A percentile compares a stretch with the other conserved stretches of the same genome.
phyloP scores from a whole-genome alignment of 2,113 vertebrate genomes.

The Spilogale gracilis region DNA sequence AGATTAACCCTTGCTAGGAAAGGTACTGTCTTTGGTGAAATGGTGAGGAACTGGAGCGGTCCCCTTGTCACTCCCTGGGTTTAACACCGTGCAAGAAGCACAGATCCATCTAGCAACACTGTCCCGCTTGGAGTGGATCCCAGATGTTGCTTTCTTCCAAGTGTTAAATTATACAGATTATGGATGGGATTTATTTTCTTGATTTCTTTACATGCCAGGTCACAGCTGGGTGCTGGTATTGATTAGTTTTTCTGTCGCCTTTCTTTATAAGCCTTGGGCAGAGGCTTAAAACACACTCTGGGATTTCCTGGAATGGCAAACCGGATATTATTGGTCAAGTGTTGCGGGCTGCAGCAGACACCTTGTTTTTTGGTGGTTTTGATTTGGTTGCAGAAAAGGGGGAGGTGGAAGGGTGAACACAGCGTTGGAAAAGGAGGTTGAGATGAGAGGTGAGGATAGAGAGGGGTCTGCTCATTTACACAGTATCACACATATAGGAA shows the following conservation, averaged over 20 bases:
- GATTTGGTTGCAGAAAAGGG: conserved; percentile 50
- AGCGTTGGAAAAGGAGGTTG: conserved; percentile 14
- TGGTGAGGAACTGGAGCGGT: background rate
- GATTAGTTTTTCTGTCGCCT: conserved; percentile 78
- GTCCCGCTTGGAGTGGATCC: conserved; percentile 82
- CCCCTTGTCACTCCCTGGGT: background rate
- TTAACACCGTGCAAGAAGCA: background rate
- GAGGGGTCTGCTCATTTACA: background rate
- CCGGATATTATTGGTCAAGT: conserved; percentile 81
- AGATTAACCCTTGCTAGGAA: conserved; percentile 14
- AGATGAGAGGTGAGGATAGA: background rate
- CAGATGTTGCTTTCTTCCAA: conserved; percentile 78
- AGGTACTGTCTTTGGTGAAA: background rate
- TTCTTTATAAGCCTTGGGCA: conserved; percentile 80
- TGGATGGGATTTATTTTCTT: conserved; percentile 76
- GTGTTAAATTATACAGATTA: conserved; percentile 72
- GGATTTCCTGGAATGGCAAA: conserved; percentile 84
- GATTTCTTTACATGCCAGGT: conserved; percentile 77
- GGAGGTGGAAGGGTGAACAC: background rate
- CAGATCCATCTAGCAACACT: background rate
- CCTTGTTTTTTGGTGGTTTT: background rate
- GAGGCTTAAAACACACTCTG: conserved; percentile 79
- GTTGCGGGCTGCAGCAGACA: conserved; percentile 70
- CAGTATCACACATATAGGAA: background rate
- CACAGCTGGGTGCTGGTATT: conserved; percentile 81